Conservation (phyloP, 1,140 invertebrate genomes). For the Magallana gigas region DNA sequence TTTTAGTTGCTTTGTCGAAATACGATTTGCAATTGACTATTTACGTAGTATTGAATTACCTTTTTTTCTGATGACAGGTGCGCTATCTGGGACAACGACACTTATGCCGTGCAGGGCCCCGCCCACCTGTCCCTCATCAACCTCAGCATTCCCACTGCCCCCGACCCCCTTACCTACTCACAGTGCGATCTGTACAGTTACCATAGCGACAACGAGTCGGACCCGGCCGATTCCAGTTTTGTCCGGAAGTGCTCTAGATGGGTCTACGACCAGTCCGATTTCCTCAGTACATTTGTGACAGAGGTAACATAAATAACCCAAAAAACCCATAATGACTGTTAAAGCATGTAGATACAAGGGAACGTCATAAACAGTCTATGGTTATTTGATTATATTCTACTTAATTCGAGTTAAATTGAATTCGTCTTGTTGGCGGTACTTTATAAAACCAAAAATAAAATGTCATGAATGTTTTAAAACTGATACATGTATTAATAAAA, state of each 20-base stretch:
- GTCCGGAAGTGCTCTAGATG: slow-evolving; percentile 40
- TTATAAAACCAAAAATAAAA: no score
- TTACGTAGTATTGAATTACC: background rate
- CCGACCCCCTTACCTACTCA: background rate
- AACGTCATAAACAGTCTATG: background rate
- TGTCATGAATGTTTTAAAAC: no score
- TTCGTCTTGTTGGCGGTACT: no score
- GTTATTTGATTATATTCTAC: no score
- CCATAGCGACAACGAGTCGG: background rate
- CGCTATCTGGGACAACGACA: slow-evolving; percentile 5
- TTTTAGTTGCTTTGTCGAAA: no score
- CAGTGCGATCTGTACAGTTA: slow-evolving; percentile 40
- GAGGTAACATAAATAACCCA: slow-evolving; percentile 11
- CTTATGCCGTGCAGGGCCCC: background rate
- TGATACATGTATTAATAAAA: no score
- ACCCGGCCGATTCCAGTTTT: background rate
- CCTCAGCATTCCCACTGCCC: background rate
- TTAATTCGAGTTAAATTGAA: no score
- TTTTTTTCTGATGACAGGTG: background rate
- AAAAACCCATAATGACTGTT: background rate
- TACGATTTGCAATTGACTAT: no score
- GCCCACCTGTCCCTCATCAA: slow-evolving; percentile 6
- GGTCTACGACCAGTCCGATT: slow-evolving; percentile 51
- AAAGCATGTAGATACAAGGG: background rate
- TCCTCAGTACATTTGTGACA: slow-evolving; percentile 41